These are phyloP conservation scores for Paramormyrops hopkinsi DNA, from an alignment of 2,797 vertebrate genomes.

Conservation along the genomic window DNA sequence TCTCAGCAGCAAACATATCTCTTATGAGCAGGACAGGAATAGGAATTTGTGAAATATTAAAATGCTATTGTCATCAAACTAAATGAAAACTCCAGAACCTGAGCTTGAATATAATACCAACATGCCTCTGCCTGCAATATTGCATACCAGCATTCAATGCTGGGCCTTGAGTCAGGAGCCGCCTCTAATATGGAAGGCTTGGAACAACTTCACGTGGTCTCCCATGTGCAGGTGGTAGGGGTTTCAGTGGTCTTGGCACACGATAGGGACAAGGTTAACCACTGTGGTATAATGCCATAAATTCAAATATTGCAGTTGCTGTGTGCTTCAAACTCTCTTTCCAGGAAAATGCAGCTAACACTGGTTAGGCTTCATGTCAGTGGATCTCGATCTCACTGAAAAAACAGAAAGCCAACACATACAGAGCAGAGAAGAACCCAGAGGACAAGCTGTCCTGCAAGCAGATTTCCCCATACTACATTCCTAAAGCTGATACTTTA, in stretches of 20 bases:
- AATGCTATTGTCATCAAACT: neutral
- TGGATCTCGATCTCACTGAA: neutral
- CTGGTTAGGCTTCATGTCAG: neutral
- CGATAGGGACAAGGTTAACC: neutral
- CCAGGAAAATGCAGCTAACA: constrained; percentile 3
- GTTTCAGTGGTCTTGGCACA: neutral
- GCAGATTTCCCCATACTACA: neutral
- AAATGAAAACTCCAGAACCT: neutral
- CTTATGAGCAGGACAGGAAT: neutral
- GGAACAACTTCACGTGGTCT: neutral
- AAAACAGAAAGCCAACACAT: neutral
- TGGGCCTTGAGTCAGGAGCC: neutral
- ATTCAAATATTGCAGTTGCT: neutral
- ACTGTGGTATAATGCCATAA: neutral
- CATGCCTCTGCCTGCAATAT: neutral
- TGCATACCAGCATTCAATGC: neutral
- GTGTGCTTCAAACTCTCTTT: neutral
- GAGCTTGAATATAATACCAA: neutral
- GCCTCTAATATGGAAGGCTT: neutral
- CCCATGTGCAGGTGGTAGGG: neutral
- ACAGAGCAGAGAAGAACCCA: neutral
- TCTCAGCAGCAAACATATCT: neutral
- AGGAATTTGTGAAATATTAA: neutral
- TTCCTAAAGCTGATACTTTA: neutral
- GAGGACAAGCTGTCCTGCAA: neutral